Base-by-base conservation (phyloP, 2,113 vertebrate species). In the Mystacornis crossleyi region DNA sequence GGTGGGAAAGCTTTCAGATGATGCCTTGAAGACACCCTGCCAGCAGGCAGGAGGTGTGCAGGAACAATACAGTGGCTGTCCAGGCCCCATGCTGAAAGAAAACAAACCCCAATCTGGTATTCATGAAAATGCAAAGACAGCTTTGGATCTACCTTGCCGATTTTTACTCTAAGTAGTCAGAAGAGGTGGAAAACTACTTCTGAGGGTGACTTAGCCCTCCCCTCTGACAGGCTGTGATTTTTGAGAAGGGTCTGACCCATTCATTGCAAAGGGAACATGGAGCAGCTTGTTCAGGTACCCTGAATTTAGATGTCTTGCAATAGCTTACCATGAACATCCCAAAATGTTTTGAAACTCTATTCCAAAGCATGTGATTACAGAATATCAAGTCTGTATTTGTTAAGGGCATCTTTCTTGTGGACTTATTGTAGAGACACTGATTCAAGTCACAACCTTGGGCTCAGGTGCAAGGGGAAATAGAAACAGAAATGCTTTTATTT, bases 41-140 rank as follows among this genome's bases (percentile, higher is more conserved):
- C 20, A 42, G 79, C 48, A 80, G 42, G 10, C 10, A 28, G 60
- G 29, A 51, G 24, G 28, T 42, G 34, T 40, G 38, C 29, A 38
- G n/a, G n/a, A 33, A 7, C 9, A 23, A 13, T 10, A 4, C 0
- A 1, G 10, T 15, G 48, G 21, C 16, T 11, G 33, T 33, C 45
- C 29, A 24, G 25, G 38, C 51, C 43, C 28, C 4, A 5, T 17
- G 18, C 47, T 4, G 26, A 21, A 36, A 47, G 23, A 14, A 33
- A 51, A 8, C 23, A 8, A 25, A 17, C 10, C 5, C 14, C 28
- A 14, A 38, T 23, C 48, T 24, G 29, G 16, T 40, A 48, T 4
- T 43, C 18, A 8, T 23, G 31, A 53, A 45, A 74, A 29, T 38
- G 18, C 19, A 23, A 38, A 51, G 18, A 12, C 6, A 17, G 20